phyloP scores from a whole-genome alignment of 2,113 vertebrate genomes.

The Elephantulus edwardii region DNA sequence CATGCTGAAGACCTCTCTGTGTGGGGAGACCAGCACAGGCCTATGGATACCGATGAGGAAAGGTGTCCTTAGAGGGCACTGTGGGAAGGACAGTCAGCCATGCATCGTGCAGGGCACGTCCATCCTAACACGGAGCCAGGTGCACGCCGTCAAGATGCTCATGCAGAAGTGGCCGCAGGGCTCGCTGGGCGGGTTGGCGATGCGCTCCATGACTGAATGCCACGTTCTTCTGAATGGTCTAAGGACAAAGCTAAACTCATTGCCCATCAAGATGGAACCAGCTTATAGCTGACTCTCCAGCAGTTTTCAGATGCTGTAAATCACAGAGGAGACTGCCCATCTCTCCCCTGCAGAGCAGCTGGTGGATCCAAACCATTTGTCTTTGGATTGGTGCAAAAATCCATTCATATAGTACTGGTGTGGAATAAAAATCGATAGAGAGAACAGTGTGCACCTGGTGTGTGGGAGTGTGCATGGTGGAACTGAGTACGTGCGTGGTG shows the following conservation, averaged over 20 bases:
- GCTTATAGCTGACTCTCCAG: no score
- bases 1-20: neutral
- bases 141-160: accelerated
- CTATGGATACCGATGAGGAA: neutral
- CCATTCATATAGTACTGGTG: neutral
- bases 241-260: neutral
- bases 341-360: no score
- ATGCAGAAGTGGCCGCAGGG: neutral
- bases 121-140: neutral
- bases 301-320: no score
- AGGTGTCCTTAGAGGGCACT: neutral
- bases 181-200: neutral
- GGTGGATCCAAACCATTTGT: no score
- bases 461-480: no score
- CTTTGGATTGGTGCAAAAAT: no score
- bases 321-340: no score
- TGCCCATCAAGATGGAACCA: no score
- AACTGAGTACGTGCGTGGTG: no score
- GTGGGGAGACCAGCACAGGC: no score
- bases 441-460: neutral
- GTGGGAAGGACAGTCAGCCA: neutral
- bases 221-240: accelerated
- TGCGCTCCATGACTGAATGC: neutral
- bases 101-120: accelerated
- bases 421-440: neutral